Evolutionary conservation across 2,113 vertebrate species (phyloP), one percentile per base, ranked within the genome.

Genomic region (Chitala chitala): DNA sequence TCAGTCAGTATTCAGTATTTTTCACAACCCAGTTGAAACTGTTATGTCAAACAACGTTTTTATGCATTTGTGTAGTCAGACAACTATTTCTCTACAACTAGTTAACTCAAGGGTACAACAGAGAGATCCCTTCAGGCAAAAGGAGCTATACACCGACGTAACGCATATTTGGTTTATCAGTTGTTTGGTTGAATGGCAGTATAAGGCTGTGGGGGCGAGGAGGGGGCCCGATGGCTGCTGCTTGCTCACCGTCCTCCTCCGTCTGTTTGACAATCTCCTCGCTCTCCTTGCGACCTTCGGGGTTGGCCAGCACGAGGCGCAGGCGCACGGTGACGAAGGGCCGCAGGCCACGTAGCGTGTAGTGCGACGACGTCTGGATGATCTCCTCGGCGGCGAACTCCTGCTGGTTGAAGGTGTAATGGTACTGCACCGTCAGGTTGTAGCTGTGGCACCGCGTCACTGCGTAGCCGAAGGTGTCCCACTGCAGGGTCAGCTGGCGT

Each of bases 391-490:
- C 93, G 1, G 90, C 90, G 1, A 95, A 97, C 78, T 95, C 93
- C 75, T 95, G 94, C 85, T 97, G 94, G 86, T 96, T 96, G 82
- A 96, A 96, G 48, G 93, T 86, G 0, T 98, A 99, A 84, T 95
- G 94, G 88, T 98, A 99, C 84, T 96, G 95, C 31, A 98, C 94
- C 0, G 96, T 98, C 80, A 99, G 90, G 75, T 98, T 99, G 86
- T 96, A 99, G 89, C 94, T 98, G 86, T 98, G 96, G 81, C 96
- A 99, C 71, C 96, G 96, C 0, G 96, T 99, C 73, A 98, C 95
- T 0, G 91, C 90, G 0, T 99, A 99, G 22, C 96, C 95, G 1
- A 99, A 98, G 13, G 95, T 94, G 66, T 99, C 96, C 96, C 96
- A 99, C 78, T 98, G 95, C 61, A 99, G 82, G 0, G 95, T 98